Conservation (phyloP, 2,888 invertebrate species). For the Panorpa germanica region DNA sequence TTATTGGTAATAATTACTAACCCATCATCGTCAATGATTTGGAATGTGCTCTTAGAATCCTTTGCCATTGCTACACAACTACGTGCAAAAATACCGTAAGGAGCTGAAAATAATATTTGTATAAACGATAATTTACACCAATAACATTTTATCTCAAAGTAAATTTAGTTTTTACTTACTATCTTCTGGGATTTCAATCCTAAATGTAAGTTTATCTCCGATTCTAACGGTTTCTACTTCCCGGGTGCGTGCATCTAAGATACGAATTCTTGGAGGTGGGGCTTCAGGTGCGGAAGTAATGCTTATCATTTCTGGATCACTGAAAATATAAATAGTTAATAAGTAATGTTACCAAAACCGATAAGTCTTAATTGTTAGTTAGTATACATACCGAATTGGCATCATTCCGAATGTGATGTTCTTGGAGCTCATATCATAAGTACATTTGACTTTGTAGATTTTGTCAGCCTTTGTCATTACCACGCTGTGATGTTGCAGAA, state of each 20-base stretch:
- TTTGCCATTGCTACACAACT: conserved; percentile 95
- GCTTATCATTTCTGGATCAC: conserved; percentile 91
- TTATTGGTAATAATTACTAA: conserved; percentile 20
- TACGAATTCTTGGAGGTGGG: conserved; percentile 82
- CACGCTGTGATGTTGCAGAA: conserved; percentile 85
- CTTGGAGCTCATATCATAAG: conserved; percentile 90
- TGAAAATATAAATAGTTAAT: conserved; percentile 24
- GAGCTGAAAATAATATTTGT: conserved; percentile 37
- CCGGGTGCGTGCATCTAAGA: conserved; percentile 65
- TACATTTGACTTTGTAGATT: conserved; percentile 91
- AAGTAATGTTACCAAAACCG: no score
- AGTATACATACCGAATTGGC: conserved; percentile 56
- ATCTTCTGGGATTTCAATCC: conserved; percentile 91
- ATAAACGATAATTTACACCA: conserved; percentile 1
- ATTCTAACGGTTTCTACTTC: conserved; percentile 91
- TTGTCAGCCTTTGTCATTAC: conserved; percentile 95
- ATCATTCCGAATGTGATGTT: conserved; percentile 96
- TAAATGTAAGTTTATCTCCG: conserved; percentile 85
- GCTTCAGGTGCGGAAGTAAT: conserved; percentile 91
- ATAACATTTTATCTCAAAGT: conserved; percentile 1
- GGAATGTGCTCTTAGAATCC: conserved; percentile 89
- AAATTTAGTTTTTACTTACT: conserved; percentile 40
- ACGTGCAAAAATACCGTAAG: conserved; percentile 87
- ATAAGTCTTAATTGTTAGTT: neutral
- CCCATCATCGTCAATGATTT: conserved; percentile 91